Evolutionary conservation across 2,113 vertebrate genomes (phyloP), one percentile per base, ranked within the genome.

Genomic region (Otus sunia): DNA sequence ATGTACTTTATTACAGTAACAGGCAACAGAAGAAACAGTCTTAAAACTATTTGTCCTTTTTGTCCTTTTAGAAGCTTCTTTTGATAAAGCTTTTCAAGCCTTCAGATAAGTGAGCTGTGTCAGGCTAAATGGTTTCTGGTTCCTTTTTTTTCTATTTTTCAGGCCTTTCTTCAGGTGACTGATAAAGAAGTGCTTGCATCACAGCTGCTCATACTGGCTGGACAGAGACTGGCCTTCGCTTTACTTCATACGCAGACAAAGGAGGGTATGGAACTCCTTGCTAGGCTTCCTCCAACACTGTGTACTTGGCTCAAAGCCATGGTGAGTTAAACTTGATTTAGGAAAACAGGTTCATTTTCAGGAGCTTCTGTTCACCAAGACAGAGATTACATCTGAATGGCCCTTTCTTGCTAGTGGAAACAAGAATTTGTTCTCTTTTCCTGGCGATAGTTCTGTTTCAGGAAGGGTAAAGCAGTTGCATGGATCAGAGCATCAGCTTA

Each of bases 221-320:
- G 99, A 26, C 99, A 99, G 98, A 98, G 99, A 84, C 97, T 99
- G 97, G 98, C 99, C 9, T 99, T 98, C 0, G 96, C 98, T 2
- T 97, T 99, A 67, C 98, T 99, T 26, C 99, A 99, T 58, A 97
- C 95, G 2, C 99, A 99, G 97, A 99, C 99, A 0, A 98, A 98
- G 83, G 97, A 99, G 7, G 99, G 99, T 20, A 98, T 99, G 99
- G 99, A 99, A 96, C 97, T 99, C 87, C 98, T 99, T 10, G 98
- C 98, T 53, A 97, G 99, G 56, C 98, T 99, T 37, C 99, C 99
- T 4, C 99, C 99, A 23, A 99, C 98, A 0, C 98, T 99, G 26
- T 99, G 99, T 92, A 99, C 99, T 5, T 99, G 99, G 99, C 98
- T 99, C 69, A 99, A 99, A 94, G 99, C 99, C 5, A 99, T 99